Base-by-base conservation (phyloP, 1,140 invertebrate genomes). In the Mactra quadrangularis region DNA sequence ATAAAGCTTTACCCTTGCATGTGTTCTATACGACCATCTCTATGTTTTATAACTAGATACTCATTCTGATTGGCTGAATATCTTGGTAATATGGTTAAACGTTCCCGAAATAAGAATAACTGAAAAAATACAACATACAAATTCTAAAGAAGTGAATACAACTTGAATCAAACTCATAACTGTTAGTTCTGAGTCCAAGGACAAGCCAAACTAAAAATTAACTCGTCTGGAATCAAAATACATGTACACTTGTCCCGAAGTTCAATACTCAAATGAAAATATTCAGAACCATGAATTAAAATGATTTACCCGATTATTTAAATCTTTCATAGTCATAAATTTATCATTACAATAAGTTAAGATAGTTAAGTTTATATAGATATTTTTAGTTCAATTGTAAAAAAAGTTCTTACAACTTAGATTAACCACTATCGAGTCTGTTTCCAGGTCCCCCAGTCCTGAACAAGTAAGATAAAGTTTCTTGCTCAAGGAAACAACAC, bases 81-180 rank as follows among this genome's bases (percentile, higher is more conserved):
- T 57, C 86, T 55, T 3, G 22, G 62, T 27, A 92, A 77, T 22
- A 52, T 57, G 4, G 60, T 45, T 78, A 87, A 87, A 22, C 83
- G 86, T 70, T 92, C 91, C 47, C 89, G 52, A 83, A 87, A 91
- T 31, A 92, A 76, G 79, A 91, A 92, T 13, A 92, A 17, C 91
- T 92, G 79, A 29, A 86, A 88, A 62, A 59, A 78, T n/a, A 60
- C 1, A 6, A 17, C 25, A 29, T 64, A 17, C 1, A 35, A 31
- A 64, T 33, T 64, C 38, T 19, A 27, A 15, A 38, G 4, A 33
- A 35, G 35, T 35, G n/a, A 38, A 41, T 33, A 66, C 38, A 19
- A n/a, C n/a, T 29, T 25, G 17, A 19, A 4, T 60, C 57, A 3
- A 60, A 19, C 15, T 59, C 27, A 9, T 15, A 15, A 13, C 15